A percentile compares a stretch with the other conserved stretches of the same genome.
These are phyloP conservation scores for Acanthaster planci DNA, from an alignment of 35 echinoderm and acorn worm genomes.

Conservation along the genomic window DNA sequence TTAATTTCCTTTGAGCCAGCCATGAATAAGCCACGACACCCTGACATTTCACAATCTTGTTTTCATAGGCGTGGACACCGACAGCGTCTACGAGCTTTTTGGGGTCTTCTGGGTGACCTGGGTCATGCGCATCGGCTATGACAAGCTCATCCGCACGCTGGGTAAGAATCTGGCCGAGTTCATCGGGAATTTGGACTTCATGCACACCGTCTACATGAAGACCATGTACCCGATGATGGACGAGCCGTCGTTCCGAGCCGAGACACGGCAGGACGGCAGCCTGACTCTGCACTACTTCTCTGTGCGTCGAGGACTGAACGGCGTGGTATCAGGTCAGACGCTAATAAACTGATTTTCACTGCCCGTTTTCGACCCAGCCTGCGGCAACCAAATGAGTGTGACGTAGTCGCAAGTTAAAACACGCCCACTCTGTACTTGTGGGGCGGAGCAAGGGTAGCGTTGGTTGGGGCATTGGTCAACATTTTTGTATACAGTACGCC, in stretches of 20 bases:
- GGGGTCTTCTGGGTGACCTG: constrained; percentile 88
- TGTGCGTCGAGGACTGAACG: constrained; percentile 49
- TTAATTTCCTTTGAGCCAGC: no score
- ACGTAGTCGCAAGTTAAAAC: no score
- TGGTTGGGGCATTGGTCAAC: no score
- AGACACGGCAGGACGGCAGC: constrained; percentile 45
- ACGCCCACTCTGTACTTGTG: no score
- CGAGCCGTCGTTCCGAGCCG: constrained; percentile 79
- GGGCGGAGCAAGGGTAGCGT: no score
- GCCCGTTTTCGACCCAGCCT: no score
- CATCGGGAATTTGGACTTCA: constrained; percentile 69
- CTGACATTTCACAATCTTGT: no score
- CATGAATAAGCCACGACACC: no score
- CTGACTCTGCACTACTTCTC: constrained; percentile 76
- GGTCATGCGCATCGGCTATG: constrained; percentile 76
- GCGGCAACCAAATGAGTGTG: no score
- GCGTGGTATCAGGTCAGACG: constrained; percentile 68
- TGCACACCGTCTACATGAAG: constrained; percentile 91
- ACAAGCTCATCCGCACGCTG: constrained; percentile 58
- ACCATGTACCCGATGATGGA: constrained; percentile 88
- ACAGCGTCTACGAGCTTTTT: constrained; percentile 73
- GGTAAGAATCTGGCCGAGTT: constrained; percentile 69
- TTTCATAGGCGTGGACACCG: constrained; percentile 50
- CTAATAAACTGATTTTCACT: no score
- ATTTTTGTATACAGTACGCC: no score